Evolutionary conservation across 2,888 invertebrate species (phyloP).

Genomic region (Trissolcus brochymenae): DNA sequence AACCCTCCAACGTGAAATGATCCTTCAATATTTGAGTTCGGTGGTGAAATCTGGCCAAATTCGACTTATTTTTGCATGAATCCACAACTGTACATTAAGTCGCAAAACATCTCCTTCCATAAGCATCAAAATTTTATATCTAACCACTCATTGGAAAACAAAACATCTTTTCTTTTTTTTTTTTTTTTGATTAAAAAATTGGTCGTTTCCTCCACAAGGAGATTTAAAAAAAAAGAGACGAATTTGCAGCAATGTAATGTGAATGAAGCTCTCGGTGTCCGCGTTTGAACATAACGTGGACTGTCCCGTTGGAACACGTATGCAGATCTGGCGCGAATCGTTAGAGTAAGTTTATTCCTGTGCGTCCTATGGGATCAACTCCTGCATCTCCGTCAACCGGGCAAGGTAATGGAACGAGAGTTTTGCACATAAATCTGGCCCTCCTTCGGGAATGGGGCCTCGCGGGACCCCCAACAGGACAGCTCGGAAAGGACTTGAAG

Average conservation of each 20-base stretch:
- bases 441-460: slow-evolving; percentile 69
- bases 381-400: slow-evolving; percentile 70
- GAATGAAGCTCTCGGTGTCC: not conserved
- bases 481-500: slow-evolving; percentile 71
- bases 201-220: not conserved
- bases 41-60: slow-evolving; percentile 21
- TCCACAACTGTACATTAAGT: not conserved
- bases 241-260: not conserved
- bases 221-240: not conserved
- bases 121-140: not conserved
- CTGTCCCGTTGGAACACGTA: slow-evolving; percentile 60
- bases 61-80: slow-evolving; percentile 54
- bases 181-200: not conserved
- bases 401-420: slow-evolving; percentile 67
- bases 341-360: slow-evolving; percentile 71
- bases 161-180: no score
- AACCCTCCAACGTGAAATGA: slow-evolving; percentile 53
- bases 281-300: slow-evolving; percentile 22
- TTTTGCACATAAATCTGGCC: slow-evolving; percentile 76
- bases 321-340: slow-evolving; percentile 69
- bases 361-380: slow-evolving; percentile 72
- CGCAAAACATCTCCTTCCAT: not conserved
- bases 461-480: slow-evolving; percentile 70
- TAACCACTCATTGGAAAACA: not conserved
- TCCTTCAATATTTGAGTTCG: slow-evolving; percentile 57